A percentile compares a stretch with the other conserved stretches of the same genome.
These are phyloP conservation scores for Thalassophryne amazonica DNA, from an alignment of 2,797 vertebrate genomes.

Conservation along the genomic window DNA sequence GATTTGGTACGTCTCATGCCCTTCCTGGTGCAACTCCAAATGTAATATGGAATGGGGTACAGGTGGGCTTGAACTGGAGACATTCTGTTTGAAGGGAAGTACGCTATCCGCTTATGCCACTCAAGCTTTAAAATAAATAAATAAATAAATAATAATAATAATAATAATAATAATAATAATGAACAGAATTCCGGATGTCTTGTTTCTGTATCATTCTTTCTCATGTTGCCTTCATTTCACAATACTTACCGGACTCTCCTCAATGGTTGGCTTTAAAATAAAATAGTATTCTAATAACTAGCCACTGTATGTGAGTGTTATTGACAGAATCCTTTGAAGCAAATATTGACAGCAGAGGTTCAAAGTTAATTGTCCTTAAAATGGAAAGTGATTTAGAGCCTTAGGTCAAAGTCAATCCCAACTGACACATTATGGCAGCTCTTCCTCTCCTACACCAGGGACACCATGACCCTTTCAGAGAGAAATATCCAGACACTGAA, in stretches of 20 bases:
- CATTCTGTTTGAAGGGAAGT: too few relatives aligned
- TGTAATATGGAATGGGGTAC: too few relatives aligned
- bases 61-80: too few relatives aligned
- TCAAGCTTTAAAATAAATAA: too few relatives aligned
- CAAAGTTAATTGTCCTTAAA: conserved; percentile 66
- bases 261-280: conserved; percentile 7
- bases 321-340: conserved; percentile 51
- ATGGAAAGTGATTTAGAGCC: conserved; percentile 70
- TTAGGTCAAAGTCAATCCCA: conserved; percentile 62
- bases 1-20: too few relatives aligned
- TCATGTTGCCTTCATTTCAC: conserved; percentile 24
- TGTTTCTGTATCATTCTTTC: neutral
- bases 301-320: conserved; percentile 43
- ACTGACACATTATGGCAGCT: conserved; percentile 58
- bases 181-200: neutral
- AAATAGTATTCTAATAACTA: conserved; percentile 28
- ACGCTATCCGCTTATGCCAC: too few relatives aligned
- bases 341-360: conserved; percentile 41
- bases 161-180: too few relatives aligned
- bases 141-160: too few relatives aligned
- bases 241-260: conserved; percentile 3
- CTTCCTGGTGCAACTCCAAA: too few relatives aligned
- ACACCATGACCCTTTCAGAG: conserved; percentile 51
- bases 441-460: conserved; percentile 26
- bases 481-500: conserved; percentile 36